Base-by-base conservation (phyloP, 2,888 invertebrate species). In the Cheilosia pagana region DNA sequence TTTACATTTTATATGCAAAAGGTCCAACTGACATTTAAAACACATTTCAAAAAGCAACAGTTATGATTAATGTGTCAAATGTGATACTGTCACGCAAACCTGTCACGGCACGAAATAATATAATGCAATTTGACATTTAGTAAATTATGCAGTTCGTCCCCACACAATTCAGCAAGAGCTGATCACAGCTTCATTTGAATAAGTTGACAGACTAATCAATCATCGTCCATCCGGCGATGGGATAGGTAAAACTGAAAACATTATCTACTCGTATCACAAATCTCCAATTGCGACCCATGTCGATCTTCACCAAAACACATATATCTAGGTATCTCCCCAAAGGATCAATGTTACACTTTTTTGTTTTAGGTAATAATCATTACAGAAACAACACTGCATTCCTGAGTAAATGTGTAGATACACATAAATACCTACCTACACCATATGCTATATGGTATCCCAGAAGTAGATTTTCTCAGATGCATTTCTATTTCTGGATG, bases 401-500 rank as follows among this genome's bases (percentile, higher is more conserved):
- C 59, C 63, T 19, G 35, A 55, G 39, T 16, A 31, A 43, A 45
- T 53, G 35, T 53, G 41, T 57, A 43, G 28, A 52, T 72, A 39
- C 21, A 45, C 43, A 14, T 43, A 43, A n/a, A n/a, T n/a, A n/a
- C n/a, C n/a, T n/a, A n/a, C n/a, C n/a, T 19, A 45, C 63, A 57
- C 12, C 52, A 76, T 59, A n/a, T n/a, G n/a, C n/a, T 41, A 35
- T 14, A 60, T 55, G 68, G 35, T 25, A 70, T 60, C 45, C 48
- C 53, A 57, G 57, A 45, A 43, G 28, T 21, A 31, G 52, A 45
- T 35, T 67, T 48, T 62, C 55, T 59, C 53, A 62, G 23, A 45
- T 68, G 60, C 62, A 78, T 43, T 59, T 85, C 85, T 85, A 85
- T 85, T 85, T 85, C 75, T 85, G 76, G 85, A 81, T 65, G 74